Conservation (phyloP, 2,888 invertebrate species). For the Drosophila putrida region DNA sequence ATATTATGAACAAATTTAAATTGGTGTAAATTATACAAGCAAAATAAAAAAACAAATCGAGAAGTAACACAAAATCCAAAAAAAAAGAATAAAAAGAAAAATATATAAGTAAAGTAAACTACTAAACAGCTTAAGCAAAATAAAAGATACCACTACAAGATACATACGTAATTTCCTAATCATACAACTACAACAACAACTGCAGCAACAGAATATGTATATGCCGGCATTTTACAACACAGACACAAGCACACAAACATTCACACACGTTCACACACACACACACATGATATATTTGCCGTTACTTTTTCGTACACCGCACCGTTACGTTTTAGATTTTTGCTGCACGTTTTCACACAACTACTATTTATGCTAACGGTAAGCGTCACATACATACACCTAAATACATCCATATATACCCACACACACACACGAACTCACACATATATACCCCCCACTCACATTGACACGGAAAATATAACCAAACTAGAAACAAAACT, state of each 20-base stretch:
- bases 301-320: conserved; percentile 64
- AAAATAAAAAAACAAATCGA: conserved; percentile 22
- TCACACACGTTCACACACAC: conserved; percentile 6
- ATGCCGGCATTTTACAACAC: conserved; percentile 46
- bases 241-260: background rate
- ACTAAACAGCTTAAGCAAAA: conserved; percentile 38
- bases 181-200: conserved; percentile 22
- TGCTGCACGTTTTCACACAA: conserved; percentile 74
- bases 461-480: conserved; percentile 14
- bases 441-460: conserved; percentile 8
- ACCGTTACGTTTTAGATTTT: conserved; percentile 62
- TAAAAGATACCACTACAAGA: conserved; percentile 15
- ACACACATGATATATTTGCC: conserved; percentile 22
- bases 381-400: conserved; percentile 23
- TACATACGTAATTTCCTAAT: conserved; percentile 69
- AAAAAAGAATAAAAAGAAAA: conserved; percentile 5
- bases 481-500: conserved; percentile 11
- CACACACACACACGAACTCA: conserved; percentile 16
- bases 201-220: conserved; percentile 30
- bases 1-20: conserved; percentile 57
- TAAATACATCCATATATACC: conserved; percentile 14
- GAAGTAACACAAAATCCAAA: background rate
- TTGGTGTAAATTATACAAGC: conserved; percentile 71
- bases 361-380: conserved; percentile 72
- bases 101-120: conserved; percentile 43